Conservation (phyloP, 2,113 vertebrate species). For the Callocephalon fimbriatum region DNA sequence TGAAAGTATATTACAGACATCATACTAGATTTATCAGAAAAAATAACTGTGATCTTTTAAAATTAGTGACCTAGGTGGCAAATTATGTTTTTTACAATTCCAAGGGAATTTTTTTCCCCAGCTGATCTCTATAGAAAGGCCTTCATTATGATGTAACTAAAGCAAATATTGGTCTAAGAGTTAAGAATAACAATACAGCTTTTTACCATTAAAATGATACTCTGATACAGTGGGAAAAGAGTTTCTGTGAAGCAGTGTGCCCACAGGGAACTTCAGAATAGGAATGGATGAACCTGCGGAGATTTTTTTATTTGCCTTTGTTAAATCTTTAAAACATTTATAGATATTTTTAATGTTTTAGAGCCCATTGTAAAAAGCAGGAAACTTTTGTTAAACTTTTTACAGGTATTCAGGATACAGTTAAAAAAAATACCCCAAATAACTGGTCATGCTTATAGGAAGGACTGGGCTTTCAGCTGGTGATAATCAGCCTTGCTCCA, state of each 20-base stretch:
- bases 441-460: background rate
- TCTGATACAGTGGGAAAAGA: conserved; percentile 44
- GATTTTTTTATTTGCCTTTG: conserved; percentile 28
- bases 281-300: background rate
- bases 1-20: conserved; percentile 10
- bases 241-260: conserved; percentile 25
- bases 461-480: background rate
- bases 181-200: conserved; percentile 37
- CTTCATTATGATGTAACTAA: conserved; percentile 48
- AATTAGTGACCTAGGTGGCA: conserved; percentile 21
- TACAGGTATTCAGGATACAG: background rate
- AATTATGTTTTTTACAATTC: conserved; percentile 22
- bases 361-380: conserved; percentile 6
- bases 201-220: conserved; percentile 27
- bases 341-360: conserved; percentile 23
- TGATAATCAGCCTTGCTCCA: background rate
- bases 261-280: conserved; percentile 23
- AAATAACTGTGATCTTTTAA: background rate
- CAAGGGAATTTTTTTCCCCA: background rate
- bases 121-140: background rate
- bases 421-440: background rate
- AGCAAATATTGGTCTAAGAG: conserved; percentile 50
- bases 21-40: conserved; percentile 2
- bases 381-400: conserved; percentile 39
- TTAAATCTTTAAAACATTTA: conserved; percentile 32